Base-by-base conservation (phyloP, 2,113 vertebrate genomes). In the Elaphurus davidianus region DNA sequence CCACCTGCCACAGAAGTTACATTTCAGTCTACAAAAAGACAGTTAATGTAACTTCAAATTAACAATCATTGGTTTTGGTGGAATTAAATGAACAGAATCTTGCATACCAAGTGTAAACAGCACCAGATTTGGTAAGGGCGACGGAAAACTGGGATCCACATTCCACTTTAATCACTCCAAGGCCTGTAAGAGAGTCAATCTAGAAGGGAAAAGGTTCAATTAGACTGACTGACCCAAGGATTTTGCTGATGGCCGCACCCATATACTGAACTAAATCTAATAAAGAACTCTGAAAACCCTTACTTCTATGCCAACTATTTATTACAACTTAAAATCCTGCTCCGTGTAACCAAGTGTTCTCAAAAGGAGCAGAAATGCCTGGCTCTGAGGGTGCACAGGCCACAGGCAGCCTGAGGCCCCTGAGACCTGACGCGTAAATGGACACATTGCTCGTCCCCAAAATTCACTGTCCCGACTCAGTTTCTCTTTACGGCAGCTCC, bases 91-190 rank as follows among this genome's bases (percentile, higher is more conserved):
- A 93, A 74, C 8, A 91, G 67, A 87, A 62, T 71, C 47, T 40
- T 57, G 25, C 99, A n/a, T 98, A 99, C 99, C 99, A 99, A 0
- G 99, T 99, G 98, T 99, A 99, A 27, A 99, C 99, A 0, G 99
- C 99, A 92, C 99, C 99, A 83, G 99, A 99, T 96, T 99, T 99
- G 6, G 99, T 99, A 57, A 99, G 99, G 50, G 99, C 99, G 23
- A 99, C 99, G 76, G 99, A 99, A 98, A 99, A 99, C 95, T 99
- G 99, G 79, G 99, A 99, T 84, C 99, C 99, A 82, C 99, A 99
- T 98, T 99, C 99, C 87, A 99, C 99, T 99, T 99, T 99, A 97
- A 99, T 98, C 87, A 99, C 99, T 23, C 99, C 99, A 52, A 99
- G 99, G n/a, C 99, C 99, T 1, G 99, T 99, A 52, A 99, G 99